Evolutionary conservation across 1,140 invertebrate species (phyloP).

Genomic region (Macrostomum lignano): DNA sequence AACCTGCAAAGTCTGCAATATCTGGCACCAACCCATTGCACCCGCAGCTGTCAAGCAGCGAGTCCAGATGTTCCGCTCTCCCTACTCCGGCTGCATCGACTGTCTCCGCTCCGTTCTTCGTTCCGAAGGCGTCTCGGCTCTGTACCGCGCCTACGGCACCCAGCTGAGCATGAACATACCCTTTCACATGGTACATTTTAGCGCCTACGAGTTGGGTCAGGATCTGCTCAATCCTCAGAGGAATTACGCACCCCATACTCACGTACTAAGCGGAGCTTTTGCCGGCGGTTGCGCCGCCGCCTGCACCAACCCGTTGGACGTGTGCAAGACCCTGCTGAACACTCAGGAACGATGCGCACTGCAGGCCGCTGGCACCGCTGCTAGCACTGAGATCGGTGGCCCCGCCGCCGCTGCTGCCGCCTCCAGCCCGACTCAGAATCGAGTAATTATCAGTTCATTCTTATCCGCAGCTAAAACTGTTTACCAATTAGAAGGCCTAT

Average conservation of each 20-base stretch:
- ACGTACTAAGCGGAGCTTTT: constrained; percentile 55
- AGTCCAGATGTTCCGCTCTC: constrained; percentile 83
- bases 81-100: constrained; percentile 50
- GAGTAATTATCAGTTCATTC: too few relatives aligned
- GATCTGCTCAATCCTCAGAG: constrained; percentile 48
- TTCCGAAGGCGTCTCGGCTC: constrained; percentile 58
- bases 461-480: too few relatives aligned
- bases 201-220: constrained; percentile 69
- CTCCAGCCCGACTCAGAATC: too few relatives aligned
- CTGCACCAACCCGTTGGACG: constrained; percentile 85
- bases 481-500: constrained; percentile 28
- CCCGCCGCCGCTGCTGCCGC: too few relatives aligned
- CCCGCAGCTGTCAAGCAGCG: constrained; percentile 90
- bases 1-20: too few relatives aligned
- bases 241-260: constrained; percentile 54
- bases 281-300: constrained; percentile 73
- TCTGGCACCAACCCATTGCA: too few relatives aligned
- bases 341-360: too few relatives aligned
- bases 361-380: too few relatives aligned
- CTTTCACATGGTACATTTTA: constrained; percentile 79
- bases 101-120: constrained; percentile 48
- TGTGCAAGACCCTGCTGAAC: constrained; percentile 87
- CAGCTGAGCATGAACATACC: constrained; percentile 91
- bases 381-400: too few relatives aligned
- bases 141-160: constrained; percentile 82